These are phyloP conservation scores for Eilema caniola DNA, from an alignment of 2,888 invertebrate genomes.

Conservation along the genomic window DNA sequence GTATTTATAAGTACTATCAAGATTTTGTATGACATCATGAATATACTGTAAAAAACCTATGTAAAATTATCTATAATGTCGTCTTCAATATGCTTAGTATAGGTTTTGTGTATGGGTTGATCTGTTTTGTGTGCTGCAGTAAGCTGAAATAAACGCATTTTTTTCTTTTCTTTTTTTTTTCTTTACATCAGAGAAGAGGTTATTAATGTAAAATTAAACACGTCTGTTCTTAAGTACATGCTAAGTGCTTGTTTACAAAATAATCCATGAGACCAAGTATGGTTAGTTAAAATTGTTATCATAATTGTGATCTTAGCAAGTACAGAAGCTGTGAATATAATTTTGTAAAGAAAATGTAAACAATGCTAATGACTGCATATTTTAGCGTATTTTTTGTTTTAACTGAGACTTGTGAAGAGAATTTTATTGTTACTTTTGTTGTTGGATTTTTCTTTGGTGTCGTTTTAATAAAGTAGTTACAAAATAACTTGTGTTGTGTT, in stretches of 20 bases:
- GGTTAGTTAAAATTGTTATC: slow-evolving; percentile 29
- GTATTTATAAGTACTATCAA: neutral
- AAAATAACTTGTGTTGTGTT: neutral
- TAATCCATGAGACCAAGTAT: slow-evolving; percentile 30
- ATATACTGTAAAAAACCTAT: no score
- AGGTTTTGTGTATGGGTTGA: no score
- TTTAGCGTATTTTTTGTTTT: neutral
- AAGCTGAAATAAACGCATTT: no score
- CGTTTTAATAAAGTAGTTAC: neutral
- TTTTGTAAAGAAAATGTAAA: slow-evolving; percentile 11
- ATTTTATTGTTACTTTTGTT: neutral
- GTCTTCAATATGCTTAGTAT: no score
- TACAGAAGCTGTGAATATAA: slow-evolving; percentile 15
- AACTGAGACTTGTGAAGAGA: neutral
- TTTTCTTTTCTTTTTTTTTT: no score
- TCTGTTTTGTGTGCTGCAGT: no score
- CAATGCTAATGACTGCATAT: neutral
- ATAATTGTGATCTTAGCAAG: slow-evolving; percentile 34
- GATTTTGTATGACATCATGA: neutral
- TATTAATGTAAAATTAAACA: neutral
- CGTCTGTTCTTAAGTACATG: neutral
- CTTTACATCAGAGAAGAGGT: neutral
- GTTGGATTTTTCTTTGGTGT: neutral
- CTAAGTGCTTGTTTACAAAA: slow-evolving; percentile 33
- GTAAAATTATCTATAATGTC: no score